Evolutionary conservation across 2,888 invertebrate species (phyloP).

Genomic region (Agrenia bidenticulata): DNA sequence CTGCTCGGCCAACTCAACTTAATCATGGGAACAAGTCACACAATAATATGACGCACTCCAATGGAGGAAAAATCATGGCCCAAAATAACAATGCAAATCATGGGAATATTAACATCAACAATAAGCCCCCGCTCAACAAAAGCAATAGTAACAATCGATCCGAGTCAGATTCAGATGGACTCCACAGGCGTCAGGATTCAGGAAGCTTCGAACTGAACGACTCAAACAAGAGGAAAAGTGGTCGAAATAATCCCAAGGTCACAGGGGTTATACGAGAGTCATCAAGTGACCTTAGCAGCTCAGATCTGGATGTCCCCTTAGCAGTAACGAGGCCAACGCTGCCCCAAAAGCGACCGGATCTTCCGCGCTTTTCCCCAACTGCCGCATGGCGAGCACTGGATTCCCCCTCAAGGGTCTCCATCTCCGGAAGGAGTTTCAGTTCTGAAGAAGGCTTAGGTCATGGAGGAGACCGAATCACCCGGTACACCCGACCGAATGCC

Average conservation of each 20-base stretch:
- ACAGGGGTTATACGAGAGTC: constrained; percentile 39
- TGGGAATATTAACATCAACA: constrained; percentile 4
- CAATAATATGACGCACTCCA: too few relatives aligned
- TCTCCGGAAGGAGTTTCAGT: constrained; percentile 57
- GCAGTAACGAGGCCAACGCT: constrained; percentile 71
- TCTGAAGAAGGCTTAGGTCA: constrained; percentile 44
- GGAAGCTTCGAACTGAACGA: constrained; percentile 56
- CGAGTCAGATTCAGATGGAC: constrained; percentile 44
- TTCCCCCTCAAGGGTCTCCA: constrained; percentile 57
- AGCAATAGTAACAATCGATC: constrained; percentile 21
- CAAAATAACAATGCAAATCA: constrained; percentile 3
- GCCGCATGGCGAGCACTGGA: constrained; percentile 78
- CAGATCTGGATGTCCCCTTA: constrained; percentile 65
- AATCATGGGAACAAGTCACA: too few relatives aligned
- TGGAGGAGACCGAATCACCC: constrained; percentile 54
- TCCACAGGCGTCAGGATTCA: constrained; percentile 56
- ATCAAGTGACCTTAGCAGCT: constrained; percentile 49
- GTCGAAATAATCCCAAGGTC: neutral
- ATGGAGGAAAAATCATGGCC: too few relatives aligned
- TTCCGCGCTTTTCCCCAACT: constrained; percentile 78
- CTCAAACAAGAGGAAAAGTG: constrained; percentile 53
- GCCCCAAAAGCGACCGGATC: constrained; percentile 74
- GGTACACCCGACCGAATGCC: constrained; percentile 54
- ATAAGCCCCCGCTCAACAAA: constrained; percentile 4
- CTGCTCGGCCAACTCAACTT: too few relatives aligned